These are phyloP conservation scores for Caenorhabditis parvicauda DNA, from an alignment of 2,888 invertebrate genomes.

Conservation along the genomic window DNA sequence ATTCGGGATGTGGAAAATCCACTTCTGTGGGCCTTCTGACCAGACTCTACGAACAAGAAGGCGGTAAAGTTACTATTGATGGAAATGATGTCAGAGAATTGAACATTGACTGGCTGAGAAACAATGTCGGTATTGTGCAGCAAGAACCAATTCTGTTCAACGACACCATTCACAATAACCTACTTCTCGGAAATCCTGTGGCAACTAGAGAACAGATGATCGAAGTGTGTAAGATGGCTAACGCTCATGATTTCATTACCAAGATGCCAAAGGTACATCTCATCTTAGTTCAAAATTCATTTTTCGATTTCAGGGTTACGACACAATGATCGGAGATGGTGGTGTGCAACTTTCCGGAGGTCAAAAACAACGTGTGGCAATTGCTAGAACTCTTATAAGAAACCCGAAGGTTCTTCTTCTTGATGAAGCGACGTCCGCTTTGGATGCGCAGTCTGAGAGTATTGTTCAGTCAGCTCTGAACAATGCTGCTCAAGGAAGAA, in stretches of 20 bases:
- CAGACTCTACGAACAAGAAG: conserved; percentile 37
- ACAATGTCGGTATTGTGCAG: conserved; percentile 50
- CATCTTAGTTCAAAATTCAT: conserved; percentile 1
- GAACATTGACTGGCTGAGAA: conserved; percentile 47
- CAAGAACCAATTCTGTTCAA: conserved; percentile 55
- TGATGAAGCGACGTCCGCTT: conserved; percentile 70
- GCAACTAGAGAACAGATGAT: conserved; percentile 43
- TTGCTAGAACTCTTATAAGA: conserved; percentile 43
- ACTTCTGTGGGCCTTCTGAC: conserved; percentile 45
- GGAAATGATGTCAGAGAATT: conserved; percentile 43
- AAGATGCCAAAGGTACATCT: conserved; percentile 43
- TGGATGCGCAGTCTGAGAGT: conserved; percentile 77
- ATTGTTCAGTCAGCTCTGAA: conserved; percentile 70
- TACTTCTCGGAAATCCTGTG: conserved; percentile 37
- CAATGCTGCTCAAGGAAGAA: conserved; percentile 43
- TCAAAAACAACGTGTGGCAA: conserved; percentile 50
- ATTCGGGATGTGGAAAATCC: conserved; percentile 45
- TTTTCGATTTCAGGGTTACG: conserved; percentile 35
- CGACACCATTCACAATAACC: conserved; percentile 43
- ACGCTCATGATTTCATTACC: conserved; percentile 54
- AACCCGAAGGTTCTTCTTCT: conserved; percentile 65
- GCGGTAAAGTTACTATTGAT: conserved; percentile 39
- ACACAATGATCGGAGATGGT: conserved; percentile 53
- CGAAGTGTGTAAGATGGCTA: conserved; percentile 50
- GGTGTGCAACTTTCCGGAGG: conserved; percentile 55